Base-by-base conservation (phyloP, 2,888 invertebrate species). In the Sympetrum striolatum region DNA sequence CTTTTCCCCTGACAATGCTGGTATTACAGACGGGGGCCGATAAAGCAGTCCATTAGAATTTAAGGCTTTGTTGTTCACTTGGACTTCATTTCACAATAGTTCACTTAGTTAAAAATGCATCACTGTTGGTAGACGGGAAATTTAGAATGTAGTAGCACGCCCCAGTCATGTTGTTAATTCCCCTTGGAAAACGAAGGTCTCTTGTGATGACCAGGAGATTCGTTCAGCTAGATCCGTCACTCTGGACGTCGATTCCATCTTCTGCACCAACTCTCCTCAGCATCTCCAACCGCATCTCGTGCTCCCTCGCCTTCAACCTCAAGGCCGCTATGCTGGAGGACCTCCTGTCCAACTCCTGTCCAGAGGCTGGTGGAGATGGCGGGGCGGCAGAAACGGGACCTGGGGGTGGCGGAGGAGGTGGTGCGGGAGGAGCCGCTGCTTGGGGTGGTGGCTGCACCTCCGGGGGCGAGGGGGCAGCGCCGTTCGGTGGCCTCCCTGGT, bases 321-420 rank as follows among this genome's bases (percentile, higher is more conserved):
- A 98, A 94, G 0, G 97, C 97, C 0, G 98, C 98, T 92, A 98
- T 98, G 93, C 98, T 98, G 53, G 97, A 97, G 92, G 97, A 97
- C 92, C 98, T 95, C 92, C 98, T 95, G 93, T 98, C 98, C 91
- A 97, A 96, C 92, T 97, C 97, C 44, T 96, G 97, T 22, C 92
- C 92, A 37, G 90, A 79, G 53, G 91, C 90, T 10, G 91, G 91
- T 14, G 90, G 35, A 93, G 93, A 91, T 93, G 94, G 25, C 12
- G 90, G 48, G 5, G 90, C 81, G 44, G 90, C 64, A 31, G 90
- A 81, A 37, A 80, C 81, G n/a, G 81, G 39, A 25, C 86, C 60
- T 15, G 64, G 90, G 5, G 93, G 93, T 22, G 93, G 93, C 18
- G 92, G 93, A 6, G 93, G 92, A 0, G 6, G 95, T 95, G 92